These are phyloP conservation scores for Panthera leo DNA, from an alignment of 2,113 vertebrate genomes.

Conservation along the genomic window DNA sequence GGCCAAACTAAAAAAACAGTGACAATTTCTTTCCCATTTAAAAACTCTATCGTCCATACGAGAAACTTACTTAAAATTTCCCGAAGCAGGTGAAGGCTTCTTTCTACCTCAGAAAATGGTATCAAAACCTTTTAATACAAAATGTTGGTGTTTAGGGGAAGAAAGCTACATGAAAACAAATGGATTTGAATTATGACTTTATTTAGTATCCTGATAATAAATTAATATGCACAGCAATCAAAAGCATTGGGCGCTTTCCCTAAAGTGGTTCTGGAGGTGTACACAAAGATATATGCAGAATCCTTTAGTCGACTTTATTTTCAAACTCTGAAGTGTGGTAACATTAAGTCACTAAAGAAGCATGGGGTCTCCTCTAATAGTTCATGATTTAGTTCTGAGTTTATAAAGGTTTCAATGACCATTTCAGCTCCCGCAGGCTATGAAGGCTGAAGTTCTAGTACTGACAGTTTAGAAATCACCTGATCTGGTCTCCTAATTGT, in stretches of 20 bases:
- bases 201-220: constrained; percentile 56
- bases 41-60: not conserved
- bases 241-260: not conserved
- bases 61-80: constrained; percentile 8
- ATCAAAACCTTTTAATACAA: not conserved
- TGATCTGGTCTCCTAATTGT: not conserved
- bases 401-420: not conserved
- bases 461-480: not conserved
- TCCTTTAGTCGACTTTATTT: not conserved
- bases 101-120: not conserved
- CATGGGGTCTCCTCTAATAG: not conserved
- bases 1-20: not conserved
- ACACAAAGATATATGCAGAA: not conserved
- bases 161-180: constrained; percentile 37
- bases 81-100: constrained; percentile 9
- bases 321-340: not conserved
- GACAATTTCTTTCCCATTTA: constrained; percentile 16
- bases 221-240: constrained; percentile 32
- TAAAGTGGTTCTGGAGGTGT: not conserved
- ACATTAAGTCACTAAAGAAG: not conserved
- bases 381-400: not conserved
- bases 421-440: not conserved
- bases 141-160: not conserved
- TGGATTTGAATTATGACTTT: constrained; percentile 49
- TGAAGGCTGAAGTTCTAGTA: not conserved